phyloP scores from a whole-genome alignment of 2,113 vertebrate species.

The Apteryx mantelli region DNA sequence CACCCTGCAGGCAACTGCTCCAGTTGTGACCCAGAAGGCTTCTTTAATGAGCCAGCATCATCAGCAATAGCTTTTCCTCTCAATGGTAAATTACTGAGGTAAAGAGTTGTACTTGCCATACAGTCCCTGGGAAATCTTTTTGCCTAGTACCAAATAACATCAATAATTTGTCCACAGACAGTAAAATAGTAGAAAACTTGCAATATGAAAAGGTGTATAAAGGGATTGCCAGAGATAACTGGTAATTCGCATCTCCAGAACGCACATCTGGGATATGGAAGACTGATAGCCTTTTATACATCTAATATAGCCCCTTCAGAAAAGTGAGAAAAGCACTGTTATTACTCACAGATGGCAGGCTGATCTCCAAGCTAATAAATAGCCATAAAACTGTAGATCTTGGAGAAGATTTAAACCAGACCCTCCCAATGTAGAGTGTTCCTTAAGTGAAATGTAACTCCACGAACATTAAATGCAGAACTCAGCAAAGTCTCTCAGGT shows the following conservation, averaged over 20 bases:
- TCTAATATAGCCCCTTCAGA: background rate
- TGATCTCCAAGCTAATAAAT: background rate
- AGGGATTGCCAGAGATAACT: background rate
- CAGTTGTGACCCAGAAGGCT: background rate
- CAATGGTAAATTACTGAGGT: background rate
- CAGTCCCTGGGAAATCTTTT: background rate
- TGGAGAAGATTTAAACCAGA: background rate
- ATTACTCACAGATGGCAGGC: background rate
- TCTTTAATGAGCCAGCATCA: background rate
- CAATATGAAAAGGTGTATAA: background rate
- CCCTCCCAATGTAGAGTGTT: background rate
- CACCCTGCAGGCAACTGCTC: rapidly evolving
- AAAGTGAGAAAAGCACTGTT: background rate
- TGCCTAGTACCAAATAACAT: background rate
- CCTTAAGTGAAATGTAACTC: background rate
- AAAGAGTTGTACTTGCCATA: background rate
- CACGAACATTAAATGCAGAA: background rate
- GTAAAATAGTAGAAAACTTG: background rate
- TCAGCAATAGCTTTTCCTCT: background rate
- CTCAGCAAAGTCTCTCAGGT: background rate
- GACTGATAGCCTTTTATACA: background rate
- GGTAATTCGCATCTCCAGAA: background rate
- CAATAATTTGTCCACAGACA: background rate
- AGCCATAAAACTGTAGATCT: background rate
- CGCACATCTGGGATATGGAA: background rate